These are phyloP conservation scores for Ammodytes dubius DNA, from an alignment of 2,113 vertebrate genomes.

Conservation along the genomic window DNA sequence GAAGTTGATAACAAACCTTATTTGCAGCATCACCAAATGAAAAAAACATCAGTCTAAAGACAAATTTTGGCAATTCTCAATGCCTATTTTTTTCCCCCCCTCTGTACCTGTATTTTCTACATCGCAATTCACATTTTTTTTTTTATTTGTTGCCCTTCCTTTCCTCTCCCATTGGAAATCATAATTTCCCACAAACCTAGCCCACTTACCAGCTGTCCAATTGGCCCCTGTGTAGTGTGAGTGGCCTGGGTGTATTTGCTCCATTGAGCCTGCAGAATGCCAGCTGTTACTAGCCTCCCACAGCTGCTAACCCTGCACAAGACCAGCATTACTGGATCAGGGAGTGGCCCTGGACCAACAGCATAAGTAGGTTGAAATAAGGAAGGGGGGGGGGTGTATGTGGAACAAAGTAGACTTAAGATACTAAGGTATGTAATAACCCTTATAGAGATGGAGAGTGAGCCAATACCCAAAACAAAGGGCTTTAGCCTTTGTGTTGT, in stretches of 20 bases:
- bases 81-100: neutral
- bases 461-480: constrained; percentile 31
- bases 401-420: constrained; percentile 6
- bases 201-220: constrained; percentile 48
- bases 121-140: neutral
- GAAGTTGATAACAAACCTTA: neutral
- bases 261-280: constrained; percentile 62
- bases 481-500: constrained; percentile 9
- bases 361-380: constrained; percentile 6
- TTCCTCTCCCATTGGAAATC: constrained; percentile 19
- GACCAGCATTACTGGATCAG: constrained; percentile 56
- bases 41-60: neutral
- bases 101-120: neutral
- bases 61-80: neutral
- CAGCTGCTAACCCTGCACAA: constrained; percentile 65
- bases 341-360: constrained; percentile 43
- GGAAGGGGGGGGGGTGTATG: neutral
- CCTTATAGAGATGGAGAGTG: neutral
- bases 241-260: constrained; percentile 52
- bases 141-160: neutral
- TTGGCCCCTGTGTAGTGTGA: constrained; percentile 27
- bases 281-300: constrained; percentile 67
- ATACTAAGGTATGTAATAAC: neutral
- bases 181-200: constrained; percentile 37
- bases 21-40: neutral